Percentiles rank a stretch among this genome's conserved stretches.
Conservation (phyloP, 2,797 vertebrate genomes). For the Novumbra hubbsi region DNA sequence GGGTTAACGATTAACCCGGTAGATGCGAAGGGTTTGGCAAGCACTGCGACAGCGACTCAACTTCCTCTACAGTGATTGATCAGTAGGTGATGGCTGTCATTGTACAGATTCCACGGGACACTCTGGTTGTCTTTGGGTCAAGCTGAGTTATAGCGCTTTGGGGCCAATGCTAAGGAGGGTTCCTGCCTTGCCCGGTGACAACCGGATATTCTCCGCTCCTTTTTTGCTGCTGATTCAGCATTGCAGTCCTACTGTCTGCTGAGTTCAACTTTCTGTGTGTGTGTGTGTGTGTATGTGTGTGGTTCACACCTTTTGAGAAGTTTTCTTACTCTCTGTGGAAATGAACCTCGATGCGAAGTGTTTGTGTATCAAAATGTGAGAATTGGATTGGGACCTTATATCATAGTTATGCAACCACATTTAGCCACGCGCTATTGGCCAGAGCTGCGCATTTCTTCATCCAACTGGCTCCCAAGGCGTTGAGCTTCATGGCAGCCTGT, state of each 20-base stretch:
- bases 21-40: slow-evolving; percentile 30
- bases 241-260: not conserved
- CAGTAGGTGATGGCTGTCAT: slow-evolving; percentile 14
- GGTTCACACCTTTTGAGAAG: not conserved
- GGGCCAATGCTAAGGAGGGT: not conserved
- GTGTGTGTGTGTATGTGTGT: not conserved
- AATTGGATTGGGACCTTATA: not conserved
- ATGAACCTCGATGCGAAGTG: not conserved
- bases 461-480: slow-evolving; percentile 30
- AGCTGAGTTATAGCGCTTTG: not conserved
- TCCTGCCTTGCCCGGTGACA: not conserved
- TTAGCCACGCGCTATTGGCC: not conserved
- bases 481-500: slow-evolving; percentile 1
- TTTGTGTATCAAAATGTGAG: not conserved
- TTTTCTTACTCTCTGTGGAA: not conserved
- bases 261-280: not conserved
- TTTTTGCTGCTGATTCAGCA: slow-evolving; percentile 1
- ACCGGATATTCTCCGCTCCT: not conserved
- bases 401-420: not conserved
- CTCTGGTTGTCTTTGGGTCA: not conserved
- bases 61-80: slow-evolving; percentile 43
- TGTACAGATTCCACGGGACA: slow-evolving; percentile 6
- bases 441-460: not conserved
- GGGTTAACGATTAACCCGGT: slow-evolving; percentile 49
- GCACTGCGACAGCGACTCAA: slow-evolving; percentile 8